Evolutionary conservation across 2,888 invertebrate genomes (phyloP).

Genomic region (Arrhopalites spinosus): DNA sequence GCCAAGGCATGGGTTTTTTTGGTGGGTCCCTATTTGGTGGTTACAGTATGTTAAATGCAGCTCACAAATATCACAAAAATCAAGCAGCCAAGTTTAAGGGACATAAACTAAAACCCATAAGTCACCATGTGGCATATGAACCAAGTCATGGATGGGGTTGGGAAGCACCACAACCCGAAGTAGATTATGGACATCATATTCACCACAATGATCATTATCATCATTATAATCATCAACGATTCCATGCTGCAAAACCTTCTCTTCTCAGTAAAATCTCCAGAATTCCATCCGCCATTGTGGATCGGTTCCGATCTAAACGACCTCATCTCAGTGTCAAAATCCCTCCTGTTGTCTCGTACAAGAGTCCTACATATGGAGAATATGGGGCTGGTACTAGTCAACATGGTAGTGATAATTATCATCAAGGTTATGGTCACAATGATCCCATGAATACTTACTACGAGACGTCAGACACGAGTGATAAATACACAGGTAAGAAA

Average conservation of each 20-base stretch:
- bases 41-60: conserved; percentile 22
- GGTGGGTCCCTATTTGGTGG: conserved; percentile 35
- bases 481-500: background rate
- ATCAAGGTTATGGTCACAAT: conserved; percentile 9
- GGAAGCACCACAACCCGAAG: background rate
- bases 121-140: background rate
- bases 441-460: conserved; percentile 26
- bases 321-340: background rate
- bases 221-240: conserved; percentile 7
- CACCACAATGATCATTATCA: background rate
- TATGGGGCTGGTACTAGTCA: background rate
- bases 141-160: conserved; percentile 20
- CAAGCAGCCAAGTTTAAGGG: background rate
- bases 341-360: background rate
- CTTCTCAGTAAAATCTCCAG: conserved; percentile 22
- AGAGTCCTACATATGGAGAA: background rate
- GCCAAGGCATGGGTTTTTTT: conserved; percentile 38
- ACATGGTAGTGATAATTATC: background rate
- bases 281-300: background rate
- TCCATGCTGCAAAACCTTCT: conserved; percentile 2
- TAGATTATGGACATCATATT: too few relatives aligned
- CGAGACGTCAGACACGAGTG: conserved; percentile 2
- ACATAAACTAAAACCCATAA: background rate
- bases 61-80: conserved; percentile 28
- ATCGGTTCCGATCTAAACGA: background rate